A percentile compares a stretch with the other conserved stretches of the same genome.
Evolutionary conservation across 1,140 invertebrate species (phyloP).

Genomic region (Cydia pomonella): DNA sequence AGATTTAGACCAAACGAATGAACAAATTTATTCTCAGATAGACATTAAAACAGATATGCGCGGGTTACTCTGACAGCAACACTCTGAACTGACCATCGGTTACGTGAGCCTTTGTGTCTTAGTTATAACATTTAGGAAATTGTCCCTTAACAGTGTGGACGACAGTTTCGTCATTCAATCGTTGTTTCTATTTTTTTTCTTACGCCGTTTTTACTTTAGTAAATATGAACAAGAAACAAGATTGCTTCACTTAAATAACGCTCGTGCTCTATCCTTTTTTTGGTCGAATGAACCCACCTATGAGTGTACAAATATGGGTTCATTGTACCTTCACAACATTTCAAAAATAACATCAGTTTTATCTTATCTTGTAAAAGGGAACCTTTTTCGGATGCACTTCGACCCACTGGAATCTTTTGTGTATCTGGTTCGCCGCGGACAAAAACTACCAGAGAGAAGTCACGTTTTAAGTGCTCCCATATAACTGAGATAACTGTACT

Average conservation of each 20-base stretch:
- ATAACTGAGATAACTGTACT: background rate
- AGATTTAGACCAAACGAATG: too few species aligned
- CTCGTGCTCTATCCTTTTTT: background rate
- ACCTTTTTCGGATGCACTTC: background rate
- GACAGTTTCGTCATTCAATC: too few species aligned
- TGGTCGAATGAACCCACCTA: background rate
- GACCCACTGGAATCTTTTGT: conserved; percentile 1
- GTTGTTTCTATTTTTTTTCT: background rate
- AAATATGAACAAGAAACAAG: background rate
- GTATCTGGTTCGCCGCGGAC: background rate
- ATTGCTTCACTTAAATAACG: background rate
- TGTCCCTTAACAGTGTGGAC: too few species aligned
- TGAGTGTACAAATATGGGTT: background rate
- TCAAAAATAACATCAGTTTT: background rate
- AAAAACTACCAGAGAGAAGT: background rate
- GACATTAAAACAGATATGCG: too few species aligned
- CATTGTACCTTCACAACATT: background rate
- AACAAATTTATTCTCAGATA: too few species aligned
- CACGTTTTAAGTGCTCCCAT: conserved; percentile 1
- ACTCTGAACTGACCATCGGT: too few species aligned
- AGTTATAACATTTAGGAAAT: too few species aligned
- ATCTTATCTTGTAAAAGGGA: background rate
- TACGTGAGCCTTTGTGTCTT: too few species aligned
- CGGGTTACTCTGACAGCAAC: too few species aligned
- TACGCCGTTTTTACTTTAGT: background rate